Base-by-base conservation (phyloP, 2,797 vertebrate species). In the Antennarius maculatus region DNA sequence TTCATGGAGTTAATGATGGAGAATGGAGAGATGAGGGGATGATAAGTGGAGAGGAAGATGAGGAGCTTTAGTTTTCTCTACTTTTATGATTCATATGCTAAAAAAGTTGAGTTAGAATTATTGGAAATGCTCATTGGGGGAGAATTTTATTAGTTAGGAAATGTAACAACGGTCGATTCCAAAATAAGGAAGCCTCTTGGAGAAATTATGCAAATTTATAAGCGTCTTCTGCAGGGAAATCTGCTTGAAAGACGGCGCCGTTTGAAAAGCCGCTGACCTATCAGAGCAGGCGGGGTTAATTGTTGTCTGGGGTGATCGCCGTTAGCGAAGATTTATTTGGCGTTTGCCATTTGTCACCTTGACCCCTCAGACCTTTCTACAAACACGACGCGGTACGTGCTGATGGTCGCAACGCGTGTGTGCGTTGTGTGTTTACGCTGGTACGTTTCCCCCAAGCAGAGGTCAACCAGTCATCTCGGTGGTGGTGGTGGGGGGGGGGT, bases 391-490 rank as follows among this genome's bases (percentile, higher is more conserved):
- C 74, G 72, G 63, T 62, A 70, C 51, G 61, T 61, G 74, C 63
- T 54, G 71, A 66, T 79, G 74, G 60, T 23, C 46, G 34, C 50
- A 61, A 46, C 67, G n/a, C 58, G 11, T 54, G 62, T 76, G 65
- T 54, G 12, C 7, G 53, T n/a, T 63, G 11, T 71, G 74, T 74
- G 49, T 77, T 53, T 76, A 69, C 8, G 43, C 67, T 68, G 12
- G 68, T 70, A 65, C 69, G 62, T 83, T 76, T 77, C 76, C 74
- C 23, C 29, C 15, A 74, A 61, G 59, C 67, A 54, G 59, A 73
- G 88, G 85, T 89, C 87, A 88, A 73, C 41, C 80, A 82, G 88
- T 89, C 85, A 89, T 87, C 86, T 79, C 84, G 85, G 85, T 88
- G 87, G 76, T 76, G 86, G 88, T 3, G 29, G 29, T 3, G 29